A percentile compares a stretch with the other conserved stretches of the same genome.
Evolutionary conservation across 1,140 invertebrate species (phyloP).

Genomic region (Ostrea edulis): DNA sequence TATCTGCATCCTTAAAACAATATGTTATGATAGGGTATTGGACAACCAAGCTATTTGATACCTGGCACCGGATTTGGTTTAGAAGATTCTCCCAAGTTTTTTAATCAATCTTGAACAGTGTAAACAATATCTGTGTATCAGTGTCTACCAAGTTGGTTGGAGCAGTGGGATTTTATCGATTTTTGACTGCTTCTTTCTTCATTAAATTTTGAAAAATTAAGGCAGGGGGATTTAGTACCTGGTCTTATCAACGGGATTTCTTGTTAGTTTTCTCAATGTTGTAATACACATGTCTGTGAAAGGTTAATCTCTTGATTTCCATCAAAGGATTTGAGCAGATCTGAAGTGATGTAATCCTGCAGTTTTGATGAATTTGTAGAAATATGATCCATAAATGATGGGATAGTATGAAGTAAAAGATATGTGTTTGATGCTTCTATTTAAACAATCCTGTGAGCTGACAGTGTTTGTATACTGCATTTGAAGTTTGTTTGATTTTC

Average conservation of each 20-base stretch:
- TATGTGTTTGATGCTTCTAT: slow-evolving; percentile 28
- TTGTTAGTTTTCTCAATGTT: slow-evolving; percentile 22
- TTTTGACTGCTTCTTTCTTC: slow-evolving; percentile 31
- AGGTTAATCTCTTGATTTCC: slow-evolving; percentile 21
- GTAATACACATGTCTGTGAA: background rate
- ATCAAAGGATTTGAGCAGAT: slow-evolving; percentile 25
- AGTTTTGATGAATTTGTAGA: slow-evolving; percentile 34
- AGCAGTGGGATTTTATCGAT: slow-evolving; percentile 14
- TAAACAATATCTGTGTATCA: slow-evolving; percentile 15
- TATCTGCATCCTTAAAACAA: slow-evolving; percentile 32
- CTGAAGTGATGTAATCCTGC: slow-evolving; percentile 20
- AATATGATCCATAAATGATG: slow-evolving; percentile 33
- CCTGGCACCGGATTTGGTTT: slow-evolving; percentile 4
- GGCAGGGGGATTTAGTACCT: background rate
- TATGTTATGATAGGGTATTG: slow-evolving; percentile 22
- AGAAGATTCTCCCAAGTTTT: background rate
- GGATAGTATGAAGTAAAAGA: background rate
- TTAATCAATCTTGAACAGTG: slow-evolving; percentile 33
- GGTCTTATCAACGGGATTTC: slow-evolving; percentile 25
- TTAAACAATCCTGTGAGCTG: slow-evolving; percentile 11
- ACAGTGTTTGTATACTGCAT: background rate
- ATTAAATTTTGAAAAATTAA: slow-evolving; percentile 39
- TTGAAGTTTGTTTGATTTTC: slow-evolving; percentile 21
- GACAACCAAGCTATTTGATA: slow-evolving; percentile 14
- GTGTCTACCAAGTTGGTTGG: slow-evolving; percentile 11